These are phyloP conservation scores for Bradypus variegatus DNA, from an alignment of 2,797 vertebrate genomes.

Conservation along the genomic window DNA sequence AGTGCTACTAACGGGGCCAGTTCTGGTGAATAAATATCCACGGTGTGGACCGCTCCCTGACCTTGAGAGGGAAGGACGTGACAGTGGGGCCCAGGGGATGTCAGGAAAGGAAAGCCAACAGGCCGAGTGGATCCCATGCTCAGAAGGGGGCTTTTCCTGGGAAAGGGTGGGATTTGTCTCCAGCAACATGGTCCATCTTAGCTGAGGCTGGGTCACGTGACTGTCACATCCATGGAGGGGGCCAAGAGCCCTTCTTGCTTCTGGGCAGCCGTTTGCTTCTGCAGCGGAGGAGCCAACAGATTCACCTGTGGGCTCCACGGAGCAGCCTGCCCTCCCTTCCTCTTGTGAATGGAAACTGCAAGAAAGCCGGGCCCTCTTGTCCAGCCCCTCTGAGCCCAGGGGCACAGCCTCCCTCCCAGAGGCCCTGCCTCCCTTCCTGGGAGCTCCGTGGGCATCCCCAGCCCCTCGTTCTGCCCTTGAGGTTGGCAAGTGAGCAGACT, in stretches of 20 bases:
- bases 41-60: slow-evolving; percentile 80
- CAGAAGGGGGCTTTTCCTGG: not conserved
- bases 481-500: not conserved
- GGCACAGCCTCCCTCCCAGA: not conserved
- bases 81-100: slow-evolving; percentile 52
- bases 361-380: not conserved
- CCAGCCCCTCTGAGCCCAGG: not conserved
- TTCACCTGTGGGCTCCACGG: not conserved
- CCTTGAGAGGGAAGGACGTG: slow-evolving; percentile 80
- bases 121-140: not conserved
- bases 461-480: not conserved
- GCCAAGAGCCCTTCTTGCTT: not conserved
- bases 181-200: not conserved
- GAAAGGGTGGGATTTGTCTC: not conserved
- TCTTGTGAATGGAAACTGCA: not conserved
- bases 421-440: not conserved
- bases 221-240: not conserved
- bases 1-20: slow-evolving; percentile 87
- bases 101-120: slow-evolving; percentile 26
- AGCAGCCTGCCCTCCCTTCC: not conserved
- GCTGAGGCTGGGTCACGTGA: not conserved
- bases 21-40: slow-evolving; percentile 85
- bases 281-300: not conserved
- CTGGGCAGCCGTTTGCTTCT: not conserved
- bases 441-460: not conserved